A percentile compares a stretch with the other conserved stretches of the same genome.
Evolutionary conservation across 2,888 invertebrate species (phyloP).

Genomic region (Lomographa bimaculata): DNA sequence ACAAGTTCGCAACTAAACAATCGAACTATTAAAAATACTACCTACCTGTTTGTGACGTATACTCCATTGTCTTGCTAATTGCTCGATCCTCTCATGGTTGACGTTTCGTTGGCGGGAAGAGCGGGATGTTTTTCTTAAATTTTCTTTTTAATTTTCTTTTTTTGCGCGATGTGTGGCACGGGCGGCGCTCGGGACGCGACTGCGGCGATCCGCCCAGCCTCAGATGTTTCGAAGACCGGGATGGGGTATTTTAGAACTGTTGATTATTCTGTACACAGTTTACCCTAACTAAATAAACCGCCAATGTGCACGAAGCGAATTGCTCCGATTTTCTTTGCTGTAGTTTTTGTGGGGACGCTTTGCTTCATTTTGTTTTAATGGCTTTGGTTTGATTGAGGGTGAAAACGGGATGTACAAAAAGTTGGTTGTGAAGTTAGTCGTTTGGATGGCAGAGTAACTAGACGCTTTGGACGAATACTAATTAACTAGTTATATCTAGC

Average conservation of each 20-base stretch:
- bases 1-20: slow-evolving; percentile 38
- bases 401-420: not conserved
- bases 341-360: slow-evolving; percentile 17
- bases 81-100: slow-evolving; percentile 37
- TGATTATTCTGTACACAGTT: not conserved
- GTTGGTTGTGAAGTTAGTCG: too few species aligned
- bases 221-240: slow-evolving; percentile 7
- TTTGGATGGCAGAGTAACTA: too few species aligned
- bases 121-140: slow-evolving; percentile 9
- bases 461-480: too few species aligned
- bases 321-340: slow-evolving; percentile 36
- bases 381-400: not conserved
- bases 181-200: slow-evolving; percentile 40
- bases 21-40: slow-evolving; percentile 43
- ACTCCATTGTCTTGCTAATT: slow-evolving; percentile 67
- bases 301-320: slow-evolving; percentile 40
- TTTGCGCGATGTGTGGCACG: slow-evolving; percentile 29
- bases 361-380: slow-evolving; percentile 10
- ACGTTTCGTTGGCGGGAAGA: slow-evolving; percentile 50
- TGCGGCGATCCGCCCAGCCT: slow-evolving; percentile 49
- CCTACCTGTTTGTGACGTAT: slow-evolving; percentile 64
- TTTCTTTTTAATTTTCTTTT: slow-evolving; percentile 10
- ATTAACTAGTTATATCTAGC: too few species aligned
- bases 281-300: slow-evolving; percentile 39
- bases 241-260: slow-evolving; percentile 31